Evolutionary conservation across 2,888 invertebrate genomes (phyloP), one percentile per base, ranked within the genome.

Genomic region (Coleophora deauratella): DNA sequence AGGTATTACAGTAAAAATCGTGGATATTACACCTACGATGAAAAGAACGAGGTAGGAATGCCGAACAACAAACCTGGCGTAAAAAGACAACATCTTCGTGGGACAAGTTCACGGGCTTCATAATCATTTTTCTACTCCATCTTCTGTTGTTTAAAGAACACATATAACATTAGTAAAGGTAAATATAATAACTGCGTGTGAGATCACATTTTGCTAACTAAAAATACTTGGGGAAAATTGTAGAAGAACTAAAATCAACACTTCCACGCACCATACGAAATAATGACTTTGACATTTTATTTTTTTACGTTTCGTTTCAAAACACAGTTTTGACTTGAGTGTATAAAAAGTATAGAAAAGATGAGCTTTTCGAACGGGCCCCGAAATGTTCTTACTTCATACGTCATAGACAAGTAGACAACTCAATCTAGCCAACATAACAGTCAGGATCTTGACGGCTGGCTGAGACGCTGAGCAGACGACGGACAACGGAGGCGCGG

Each of bases 61-160:
- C 49, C 79, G 80, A 55, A 85, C 86, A 64, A 86, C 77, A 70
- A 84, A 77, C 56, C 71, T 79, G 65, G 86, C 80, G 65, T 86
- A 86, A 55, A 70, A 64, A 60, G 77, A 71, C 68, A 84, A 72
- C 82, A 84, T 82, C 54, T 70, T 79, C 57, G 55, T 56, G 55
- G 55, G 56, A 56, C 55, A 58, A 52, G 51, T 71, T 66, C 63
- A 60, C 52, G 51, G 62, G 55, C 72, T 55, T 76, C 82, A 81
- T 82, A 72, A 57, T 73, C 72, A 58, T 49, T 62, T 54, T 49
- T 52, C 64, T 68, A 70, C 54, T 65, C 63, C 73, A 77, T 79
- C 48, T 67, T 66, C 52, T 56, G 42, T 41, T 46, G 45, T 38
- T 49, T 55, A 45, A 46, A 51, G 53, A 51, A 62, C 55, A 55